These are phyloP conservation scores for Pristis pectinata DNA, from an alignment of 2,797 vertebrate genomes.

Conservation along the genomic window DNA sequence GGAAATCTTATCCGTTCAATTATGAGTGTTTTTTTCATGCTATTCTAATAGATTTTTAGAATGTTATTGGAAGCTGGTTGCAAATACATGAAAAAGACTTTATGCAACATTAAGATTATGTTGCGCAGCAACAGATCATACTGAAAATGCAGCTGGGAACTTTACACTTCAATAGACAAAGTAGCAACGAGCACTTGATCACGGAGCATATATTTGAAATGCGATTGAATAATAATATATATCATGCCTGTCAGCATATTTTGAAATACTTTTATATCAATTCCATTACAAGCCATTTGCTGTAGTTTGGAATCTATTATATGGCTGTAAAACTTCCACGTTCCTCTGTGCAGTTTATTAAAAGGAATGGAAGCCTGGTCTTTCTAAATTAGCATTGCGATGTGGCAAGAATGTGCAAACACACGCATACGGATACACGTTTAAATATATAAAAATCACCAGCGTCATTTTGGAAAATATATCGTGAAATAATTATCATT, in stretches of 20 bases:
- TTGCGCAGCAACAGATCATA: neutral
- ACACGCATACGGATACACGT: neutral
- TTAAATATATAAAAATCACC: neutral
- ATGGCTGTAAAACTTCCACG: neutral
- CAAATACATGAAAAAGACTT: neutral
- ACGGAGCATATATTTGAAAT: constrained; percentile 5
- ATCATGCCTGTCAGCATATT: neutral
- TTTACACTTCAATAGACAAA: neutral
- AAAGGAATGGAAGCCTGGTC: neutral
- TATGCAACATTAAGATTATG: neutral
- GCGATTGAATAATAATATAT: neutral
- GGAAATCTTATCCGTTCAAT: no score
- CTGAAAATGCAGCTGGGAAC: neutral
- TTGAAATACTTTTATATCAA: neutral
- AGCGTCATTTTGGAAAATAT: neutral
- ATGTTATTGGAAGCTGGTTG: neutral
- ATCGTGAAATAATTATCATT: neutral
- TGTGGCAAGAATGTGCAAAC: neutral
- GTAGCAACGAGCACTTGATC: neutral
- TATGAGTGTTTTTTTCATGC: neutral
- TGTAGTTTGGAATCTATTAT: neutral
- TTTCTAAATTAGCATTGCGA: neutral
- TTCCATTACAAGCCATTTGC: neutral
- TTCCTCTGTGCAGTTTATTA: neutral
- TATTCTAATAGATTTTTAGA: neutral